Percentiles rank a stretch among this genome's conserved stretches.
Evolutionary conservation across 2,113 vertebrate species (phyloP).

Genomic region (Lucifuga dentata): DNA sequence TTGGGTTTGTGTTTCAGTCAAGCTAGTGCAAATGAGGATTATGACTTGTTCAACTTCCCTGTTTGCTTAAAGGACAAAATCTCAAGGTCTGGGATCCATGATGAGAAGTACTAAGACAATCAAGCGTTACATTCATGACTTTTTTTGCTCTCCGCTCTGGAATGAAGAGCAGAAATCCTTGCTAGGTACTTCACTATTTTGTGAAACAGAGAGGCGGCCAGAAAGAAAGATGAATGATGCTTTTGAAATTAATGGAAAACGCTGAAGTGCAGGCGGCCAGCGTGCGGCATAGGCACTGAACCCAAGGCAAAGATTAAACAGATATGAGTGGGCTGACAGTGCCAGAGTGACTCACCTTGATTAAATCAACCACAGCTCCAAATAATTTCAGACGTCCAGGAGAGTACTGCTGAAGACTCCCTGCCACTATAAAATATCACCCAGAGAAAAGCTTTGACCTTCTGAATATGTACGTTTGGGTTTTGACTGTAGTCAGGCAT

Average conservation of each 20-base stretch:
- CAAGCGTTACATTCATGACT: too few species aligned
- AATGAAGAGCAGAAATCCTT: neutral
- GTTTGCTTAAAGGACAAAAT: constrained; percentile 29
- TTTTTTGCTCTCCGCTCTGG: too few species aligned
- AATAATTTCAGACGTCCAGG: constrained; percentile 26
- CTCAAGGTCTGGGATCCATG: neutral
- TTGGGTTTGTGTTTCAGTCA: constrained; percentile 24
- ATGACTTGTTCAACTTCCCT: constrained; percentile 34
- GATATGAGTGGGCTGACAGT: constrained; percentile 26
- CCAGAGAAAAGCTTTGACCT: constrained; percentile 21
- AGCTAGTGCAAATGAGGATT: constrained; percentile 16
- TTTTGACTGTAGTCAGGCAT: neutral
- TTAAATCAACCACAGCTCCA: constrained; percentile 42
- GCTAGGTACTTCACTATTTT: neutral
- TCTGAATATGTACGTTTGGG: neutral
- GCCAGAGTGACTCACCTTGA: constrained; percentile 56
- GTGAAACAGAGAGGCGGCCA: neutral
- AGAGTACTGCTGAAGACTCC: constrained; percentile 13
- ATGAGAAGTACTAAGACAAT: too few species aligned
- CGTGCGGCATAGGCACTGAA: constrained; percentile 21
- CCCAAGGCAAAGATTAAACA: constrained; percentile 56
- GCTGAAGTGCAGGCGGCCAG: constrained; percentile 10
- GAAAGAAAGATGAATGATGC: constrained; percentile 32
- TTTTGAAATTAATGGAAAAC: constrained; percentile 53
- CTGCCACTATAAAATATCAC: neutral